Percentiles rank a stretch among this genome's conserved stretches.
Evolutionary conservation across 2,797 vertebrate species (phyloP).

Genomic region (Podarcis siculus): DNA sequence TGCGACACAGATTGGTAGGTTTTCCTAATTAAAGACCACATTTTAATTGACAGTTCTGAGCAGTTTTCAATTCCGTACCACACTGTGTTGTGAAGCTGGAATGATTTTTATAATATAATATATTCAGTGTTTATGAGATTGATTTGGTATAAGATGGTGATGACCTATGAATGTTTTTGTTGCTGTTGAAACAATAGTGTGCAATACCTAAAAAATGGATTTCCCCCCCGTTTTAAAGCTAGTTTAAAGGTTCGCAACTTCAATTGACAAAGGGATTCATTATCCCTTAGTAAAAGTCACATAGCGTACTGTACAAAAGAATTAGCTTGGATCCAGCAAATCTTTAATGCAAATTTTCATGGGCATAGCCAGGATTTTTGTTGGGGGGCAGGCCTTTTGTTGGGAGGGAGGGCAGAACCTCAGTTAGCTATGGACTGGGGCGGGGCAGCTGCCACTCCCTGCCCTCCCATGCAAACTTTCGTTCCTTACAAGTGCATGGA

Average conservation of each 20-base stretch:
- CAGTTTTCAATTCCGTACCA: not conserved
- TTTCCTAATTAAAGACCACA: slow-evolving; percentile 29
- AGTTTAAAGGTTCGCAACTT: not conserved
- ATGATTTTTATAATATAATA: not conserved
- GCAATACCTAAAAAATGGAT: not conserved
- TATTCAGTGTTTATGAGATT: not conserved
- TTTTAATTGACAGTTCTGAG: slow-evolving; percentile 19
- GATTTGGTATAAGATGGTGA: not conserved
- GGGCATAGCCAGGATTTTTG: too few species aligned
- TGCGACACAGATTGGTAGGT: fast-evolving
- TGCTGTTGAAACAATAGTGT: not conserved
- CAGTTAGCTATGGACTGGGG: too few species aligned
- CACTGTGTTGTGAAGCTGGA: not conserved
- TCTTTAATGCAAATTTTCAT: too few species aligned
- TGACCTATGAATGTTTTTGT: not conserved
- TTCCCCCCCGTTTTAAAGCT: not conserved
- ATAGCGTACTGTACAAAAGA: not conserved
- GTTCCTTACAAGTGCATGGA: not conserved
- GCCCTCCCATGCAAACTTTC: not conserved
- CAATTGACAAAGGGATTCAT: not conserved
- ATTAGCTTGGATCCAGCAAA: not conserved
- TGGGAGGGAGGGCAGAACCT: too few species aligned
- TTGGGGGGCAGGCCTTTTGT: too few species aligned
- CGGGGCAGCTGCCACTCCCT: too few species aligned
- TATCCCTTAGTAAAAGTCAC: not conserved